Evolutionary conservation across 2,113 vertebrate genomes (phyloP).

Genomic region (Podilymbus podiceps): DNA sequence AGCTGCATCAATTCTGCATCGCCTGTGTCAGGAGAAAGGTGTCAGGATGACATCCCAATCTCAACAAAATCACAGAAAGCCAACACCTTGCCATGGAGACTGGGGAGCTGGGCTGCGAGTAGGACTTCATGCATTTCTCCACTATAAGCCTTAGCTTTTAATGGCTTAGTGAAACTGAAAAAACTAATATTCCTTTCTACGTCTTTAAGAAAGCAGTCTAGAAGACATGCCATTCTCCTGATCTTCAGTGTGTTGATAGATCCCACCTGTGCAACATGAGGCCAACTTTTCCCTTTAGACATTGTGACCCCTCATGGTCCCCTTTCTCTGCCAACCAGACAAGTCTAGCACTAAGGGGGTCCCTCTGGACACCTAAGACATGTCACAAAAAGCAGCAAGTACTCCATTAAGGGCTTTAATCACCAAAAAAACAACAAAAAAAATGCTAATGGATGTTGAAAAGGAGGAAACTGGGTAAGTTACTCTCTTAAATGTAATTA

Average conservation of each 20-base stretch:
- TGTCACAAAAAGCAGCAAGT: not conserved
- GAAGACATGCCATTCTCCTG: not conserved
- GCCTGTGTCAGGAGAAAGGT: not conserved
- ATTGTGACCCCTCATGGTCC: fast-evolving
- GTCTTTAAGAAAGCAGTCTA: not conserved
- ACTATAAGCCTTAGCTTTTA: not conserved
- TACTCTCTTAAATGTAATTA: not conserved
- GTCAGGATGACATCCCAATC: not conserved
- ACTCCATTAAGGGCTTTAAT: not conserved
- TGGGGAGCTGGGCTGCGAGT: not conserved
- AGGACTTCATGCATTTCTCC: not conserved
- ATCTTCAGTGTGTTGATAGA: not conserved
- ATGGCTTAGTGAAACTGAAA: not conserved
- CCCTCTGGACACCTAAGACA: not conserved
- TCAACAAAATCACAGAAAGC: not conserved
- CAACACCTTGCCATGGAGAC: not conserved
- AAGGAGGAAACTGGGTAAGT: not conserved
- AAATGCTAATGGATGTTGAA: not conserved
- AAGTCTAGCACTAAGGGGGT: not conserved
- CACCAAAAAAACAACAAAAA: not conserved
- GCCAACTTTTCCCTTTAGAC: not conserved
- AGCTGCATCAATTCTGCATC: not conserved
- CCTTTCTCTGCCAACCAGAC: not conserved
- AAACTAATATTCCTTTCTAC: not conserved
- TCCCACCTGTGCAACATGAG: not conserved